phyloP scores from a whole-genome alignment of 2,113 vertebrate species.

The Rallus limicola region DNA sequence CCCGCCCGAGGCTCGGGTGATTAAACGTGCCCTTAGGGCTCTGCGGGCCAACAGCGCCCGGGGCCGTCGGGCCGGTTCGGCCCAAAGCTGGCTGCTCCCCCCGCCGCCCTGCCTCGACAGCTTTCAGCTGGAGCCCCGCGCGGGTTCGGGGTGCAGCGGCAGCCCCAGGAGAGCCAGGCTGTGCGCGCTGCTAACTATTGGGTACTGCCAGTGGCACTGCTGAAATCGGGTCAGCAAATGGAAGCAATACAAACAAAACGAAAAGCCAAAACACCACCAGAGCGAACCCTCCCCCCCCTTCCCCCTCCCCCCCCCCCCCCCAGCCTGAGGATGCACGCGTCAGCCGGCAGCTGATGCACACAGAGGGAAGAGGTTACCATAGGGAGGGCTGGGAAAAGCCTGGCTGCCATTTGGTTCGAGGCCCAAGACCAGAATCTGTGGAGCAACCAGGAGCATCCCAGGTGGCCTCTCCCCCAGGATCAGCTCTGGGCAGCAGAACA shows the following conservation, averaged over 20 bases:
- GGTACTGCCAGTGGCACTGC: not conserved
- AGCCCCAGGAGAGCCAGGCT: not conserved
- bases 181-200: accelerated
- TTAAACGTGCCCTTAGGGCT: not conserved
- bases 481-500: not conserved
- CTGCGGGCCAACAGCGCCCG: not conserved
- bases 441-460: accelerated
- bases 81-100: not conserved
- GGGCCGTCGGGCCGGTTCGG: not conserved
- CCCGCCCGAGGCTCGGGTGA: too few species aligned
- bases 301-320: not conserved
- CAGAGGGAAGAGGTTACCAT: not conserved
- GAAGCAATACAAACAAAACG: not conserved
- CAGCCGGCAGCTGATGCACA: not conserved
- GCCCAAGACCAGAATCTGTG: not conserved
- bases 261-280: not conserved
- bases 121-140: not conserved
- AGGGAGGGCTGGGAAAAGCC: not conserved
- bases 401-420: accelerated
- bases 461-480: not conserved
- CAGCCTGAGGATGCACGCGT: not conserved
- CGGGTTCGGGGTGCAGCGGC: not conserved
- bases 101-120: not conserved
- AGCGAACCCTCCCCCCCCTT: not conserved
- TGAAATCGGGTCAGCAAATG: not conserved